Evolutionary conservation across 2,797 vertebrate species (phyloP).

Genomic region (Semotilus atromaculatus): DNA sequence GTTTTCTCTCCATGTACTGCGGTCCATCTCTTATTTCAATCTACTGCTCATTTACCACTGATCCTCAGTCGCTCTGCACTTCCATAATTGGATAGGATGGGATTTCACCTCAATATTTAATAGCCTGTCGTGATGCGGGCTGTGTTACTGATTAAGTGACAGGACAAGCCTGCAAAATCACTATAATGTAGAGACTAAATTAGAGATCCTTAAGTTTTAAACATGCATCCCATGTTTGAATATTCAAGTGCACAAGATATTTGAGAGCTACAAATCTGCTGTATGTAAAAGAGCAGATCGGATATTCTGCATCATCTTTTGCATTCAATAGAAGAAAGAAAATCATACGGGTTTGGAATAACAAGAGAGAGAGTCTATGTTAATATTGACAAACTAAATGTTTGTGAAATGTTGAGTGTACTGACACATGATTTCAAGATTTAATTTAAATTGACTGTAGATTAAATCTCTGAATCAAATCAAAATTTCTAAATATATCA

Average conservation of each 20-base stretch:
- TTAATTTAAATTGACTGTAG: no score
- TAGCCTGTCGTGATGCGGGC: background rate
- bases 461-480: no score
- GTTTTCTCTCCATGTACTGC: background rate
- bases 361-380: background rate
- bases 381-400: background rate
- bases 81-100: slow-evolving; percentile 8
- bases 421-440: no score
- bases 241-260: background rate
- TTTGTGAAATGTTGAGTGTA: background rate
- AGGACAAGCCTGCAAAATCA: slow-evolving; percentile 6
- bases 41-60: background rate
- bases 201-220: background rate
- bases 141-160: background rate
- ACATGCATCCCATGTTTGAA: background rate
- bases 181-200: background rate
- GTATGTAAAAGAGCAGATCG: background rate
- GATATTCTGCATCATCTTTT: background rate
- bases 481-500: no score
- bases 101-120: slow-evolving; percentile 44
- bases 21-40: slow-evolving; percentile 29
- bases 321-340: no score
- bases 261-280: background rate
- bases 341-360: background rate
- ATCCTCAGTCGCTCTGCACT: slow-evolving; percentile 5